Base-by-base conservation (phyloP, 1,140 invertebrate genomes). In the Radopholus similis region DNA sequence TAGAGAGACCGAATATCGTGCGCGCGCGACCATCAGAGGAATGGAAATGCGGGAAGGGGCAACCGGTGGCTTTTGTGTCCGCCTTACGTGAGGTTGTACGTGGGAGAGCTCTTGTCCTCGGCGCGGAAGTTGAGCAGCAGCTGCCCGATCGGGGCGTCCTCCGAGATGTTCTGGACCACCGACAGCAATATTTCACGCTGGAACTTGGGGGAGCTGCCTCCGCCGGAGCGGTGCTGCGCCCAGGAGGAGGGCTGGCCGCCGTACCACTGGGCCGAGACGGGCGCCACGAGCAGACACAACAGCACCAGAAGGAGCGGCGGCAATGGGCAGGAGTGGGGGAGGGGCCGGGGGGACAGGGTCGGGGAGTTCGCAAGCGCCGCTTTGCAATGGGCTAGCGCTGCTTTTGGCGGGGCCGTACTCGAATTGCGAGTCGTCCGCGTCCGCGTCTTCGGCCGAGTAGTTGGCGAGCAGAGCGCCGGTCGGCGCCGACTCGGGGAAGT, bases 161-260 rank as follows among this genome's bases (percentile, higher is more conserved):
- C 77, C 51, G 60, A 66, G 49, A 80, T 80, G 65, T 80, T 80
- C 64, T 80, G 81, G 28, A 81, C 73, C 4, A 80, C 73, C 68
- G 63, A 71, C n/a, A 80, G 67, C 35, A 72, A 64, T 54, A 80
- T 81, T 54, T 81, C 76, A 11, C 77, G 51, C n/a, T 68, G 49
- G 53, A 18, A 64, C 40, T 71, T 75, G 51, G 6, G 18, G 44
- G 35, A 32, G 51, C 9, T 51, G 35, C 18, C 35, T 54, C 51
- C 51, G 5, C 51, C 51, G 30, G 18, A 34, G 28, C 40, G 49
- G 47, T 70, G 57, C 2, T 71, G 64, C 28, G 23, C 18, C n/a
- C 40, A 15, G 26, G 18, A 49, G 21, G 38, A 5, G 0, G 18
- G 15, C 11, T 35, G 40, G 5, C 37, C 37, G 30, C 40, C 35